Evolutionary conservation across 2,113 vertebrate species (phyloP).

Genomic region (Jacana jacana): DNA sequence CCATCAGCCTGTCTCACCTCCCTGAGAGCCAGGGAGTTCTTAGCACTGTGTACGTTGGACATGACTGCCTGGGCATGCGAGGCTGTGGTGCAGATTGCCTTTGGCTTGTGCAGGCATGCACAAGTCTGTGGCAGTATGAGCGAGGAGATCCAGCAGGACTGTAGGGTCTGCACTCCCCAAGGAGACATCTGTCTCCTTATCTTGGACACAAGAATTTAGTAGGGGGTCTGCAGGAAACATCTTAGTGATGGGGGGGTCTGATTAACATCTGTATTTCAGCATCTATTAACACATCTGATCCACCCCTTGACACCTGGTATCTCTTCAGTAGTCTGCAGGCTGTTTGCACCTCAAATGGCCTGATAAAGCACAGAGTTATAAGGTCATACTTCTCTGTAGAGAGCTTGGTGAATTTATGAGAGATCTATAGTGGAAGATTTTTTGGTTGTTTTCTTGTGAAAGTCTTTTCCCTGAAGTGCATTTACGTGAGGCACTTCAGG

Average conservation of each 20-base stretch:
- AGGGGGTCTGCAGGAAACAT: background rate
- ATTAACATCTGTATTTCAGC: background rate
- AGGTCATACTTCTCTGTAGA: background rate
- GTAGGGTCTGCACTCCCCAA: background rate
- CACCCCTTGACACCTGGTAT: background rate
- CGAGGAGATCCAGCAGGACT: background rate
- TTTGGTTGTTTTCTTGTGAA: background rate
- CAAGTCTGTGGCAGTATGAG: background rate
- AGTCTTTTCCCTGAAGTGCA: background rate
- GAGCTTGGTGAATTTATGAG: background rate
- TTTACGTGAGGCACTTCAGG: background rate
- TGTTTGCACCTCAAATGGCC: background rate
- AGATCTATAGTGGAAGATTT: background rate
- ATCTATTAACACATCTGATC: background rate
- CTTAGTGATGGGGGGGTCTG: background rate
- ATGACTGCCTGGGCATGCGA: background rate
- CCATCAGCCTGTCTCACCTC: background rate
- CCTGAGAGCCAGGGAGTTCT: background rate
- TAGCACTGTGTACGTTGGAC: fast-evolving
- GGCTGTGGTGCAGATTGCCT: background rate
- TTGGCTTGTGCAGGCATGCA: background rate
- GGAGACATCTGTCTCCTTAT: background rate
- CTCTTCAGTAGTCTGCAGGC: background rate
- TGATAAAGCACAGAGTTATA: background rate
- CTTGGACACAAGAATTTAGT: background rate